A percentile compares a stretch with the other conserved stretches of the same genome.
Conservation (phyloP, 1,140 invertebrate genomes). For the Copidosoma floridanum region DNA sequence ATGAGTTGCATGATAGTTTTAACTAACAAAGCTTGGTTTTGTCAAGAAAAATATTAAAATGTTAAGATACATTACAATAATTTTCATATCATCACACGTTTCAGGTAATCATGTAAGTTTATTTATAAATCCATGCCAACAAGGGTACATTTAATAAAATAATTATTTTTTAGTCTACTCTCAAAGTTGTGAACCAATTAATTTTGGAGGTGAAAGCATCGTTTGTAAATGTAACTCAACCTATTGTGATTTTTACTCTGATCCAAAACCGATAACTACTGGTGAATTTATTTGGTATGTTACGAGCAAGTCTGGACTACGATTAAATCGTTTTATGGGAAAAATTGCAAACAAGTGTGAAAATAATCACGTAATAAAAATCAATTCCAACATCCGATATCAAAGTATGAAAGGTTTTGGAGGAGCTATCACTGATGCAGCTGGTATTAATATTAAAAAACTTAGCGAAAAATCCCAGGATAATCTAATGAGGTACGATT, state of each 20-base stretch:
- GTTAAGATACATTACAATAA: no score
- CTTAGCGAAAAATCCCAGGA: slow-evolving; percentile 59
- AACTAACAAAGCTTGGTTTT: no score
- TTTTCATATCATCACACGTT: no score
- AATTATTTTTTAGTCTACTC: no score
- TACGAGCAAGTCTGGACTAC: slow-evolving; percentile 58
- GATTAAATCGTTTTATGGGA: slow-evolving; percentile 49
- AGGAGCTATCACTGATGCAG: slow-evolving; percentile 83
- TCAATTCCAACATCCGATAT: slow-evolving; percentile 38
- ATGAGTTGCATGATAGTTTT: no score
- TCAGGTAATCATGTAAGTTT: no score
- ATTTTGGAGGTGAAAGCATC: slow-evolving; percentile 55
- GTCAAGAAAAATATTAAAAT: no score
- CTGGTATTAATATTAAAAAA: slow-evolving; percentile 72
- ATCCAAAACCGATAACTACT: slow-evolving; percentile 40
- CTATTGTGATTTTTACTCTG: slow-evolving; percentile 75
- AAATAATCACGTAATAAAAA: neutral
- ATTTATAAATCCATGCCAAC: no score
- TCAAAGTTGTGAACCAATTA: slow-evolving; percentile 46
- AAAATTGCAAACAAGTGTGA: slow-evolving; percentile 29
- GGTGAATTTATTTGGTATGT: slow-evolving; percentile 61
- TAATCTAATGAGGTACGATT: slow-evolving; percentile 20
- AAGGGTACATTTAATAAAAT: no score
- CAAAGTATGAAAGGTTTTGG: slow-evolving; percentile 78
- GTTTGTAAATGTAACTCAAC: slow-evolving; percentile 85